phyloP scores from a whole-genome alignment of 2,888 invertebrate species.

The Baccha elongata region DNA sequence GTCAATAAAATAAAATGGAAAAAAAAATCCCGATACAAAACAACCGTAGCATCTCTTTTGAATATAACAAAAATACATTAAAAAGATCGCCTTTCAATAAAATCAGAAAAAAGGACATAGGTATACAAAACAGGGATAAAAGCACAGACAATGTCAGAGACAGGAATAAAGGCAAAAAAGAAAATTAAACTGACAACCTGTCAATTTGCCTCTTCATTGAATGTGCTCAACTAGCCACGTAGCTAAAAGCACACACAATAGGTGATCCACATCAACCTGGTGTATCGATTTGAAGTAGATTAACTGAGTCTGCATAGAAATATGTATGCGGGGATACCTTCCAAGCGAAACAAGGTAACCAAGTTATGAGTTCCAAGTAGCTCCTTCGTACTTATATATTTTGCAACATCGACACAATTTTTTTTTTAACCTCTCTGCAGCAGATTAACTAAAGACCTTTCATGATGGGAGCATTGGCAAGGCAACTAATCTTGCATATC shows the following conservation, averaged over 20 bases:
- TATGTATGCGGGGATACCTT: neutral
- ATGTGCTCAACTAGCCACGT: conserved; percentile 48
- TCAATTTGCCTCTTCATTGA: conserved; percentile 55
- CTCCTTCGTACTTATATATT: neutral
- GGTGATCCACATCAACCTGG: conserved; percentile 7
- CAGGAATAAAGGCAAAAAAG: conserved; percentile 1
- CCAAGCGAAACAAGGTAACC: conserved; percentile 36
- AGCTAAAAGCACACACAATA: conserved; percentile 8
- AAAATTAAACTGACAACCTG: conserved; percentile 57
- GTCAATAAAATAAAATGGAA: conserved; percentile 30
- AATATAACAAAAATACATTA: conserved; percentile 31
- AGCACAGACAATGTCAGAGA: conserved; percentile 23
- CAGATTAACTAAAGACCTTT: conserved; percentile 54
- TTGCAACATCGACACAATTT: neutral
- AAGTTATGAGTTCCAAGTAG: conserved; percentile 13
- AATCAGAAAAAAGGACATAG: conserved; percentile 2
- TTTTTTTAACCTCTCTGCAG: neutral
- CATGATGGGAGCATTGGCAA: conserved; percentile 28
- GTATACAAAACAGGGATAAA: conserved; percentile 14
- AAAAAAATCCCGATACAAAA: conserved; percentile 10
- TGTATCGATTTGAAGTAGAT: conserved; percentile 62
- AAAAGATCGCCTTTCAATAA: conserved; percentile 18
- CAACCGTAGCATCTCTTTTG: conserved; percentile 17
- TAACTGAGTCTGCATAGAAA: conserved; percentile 24
- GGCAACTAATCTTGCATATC: conserved; percentile 52